These are phyloP conservation scores for Eidolon helvum DNA, from an alignment of 2,113 vertebrate genomes.

Conservation along the genomic window DNA sequence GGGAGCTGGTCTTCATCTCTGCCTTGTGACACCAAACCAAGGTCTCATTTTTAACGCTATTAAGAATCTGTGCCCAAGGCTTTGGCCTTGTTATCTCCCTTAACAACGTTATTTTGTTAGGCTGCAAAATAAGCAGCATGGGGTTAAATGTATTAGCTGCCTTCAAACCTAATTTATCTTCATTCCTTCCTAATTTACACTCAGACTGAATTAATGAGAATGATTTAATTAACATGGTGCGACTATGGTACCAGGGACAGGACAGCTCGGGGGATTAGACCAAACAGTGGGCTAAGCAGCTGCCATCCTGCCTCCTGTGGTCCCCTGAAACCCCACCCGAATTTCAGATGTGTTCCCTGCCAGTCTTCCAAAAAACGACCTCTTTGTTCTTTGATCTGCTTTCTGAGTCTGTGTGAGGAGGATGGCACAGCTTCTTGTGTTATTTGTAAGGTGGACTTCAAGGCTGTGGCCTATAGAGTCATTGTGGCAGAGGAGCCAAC, in stretches of 20 bases:
- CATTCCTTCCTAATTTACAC: slow-evolving; percentile 84
- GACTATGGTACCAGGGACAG: slow-evolving; percentile 71
- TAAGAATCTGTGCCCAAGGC: slow-evolving; percentile 79
- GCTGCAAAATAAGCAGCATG: slow-evolving; percentile 83
- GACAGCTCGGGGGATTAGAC: slow-evolving; percentile 49
- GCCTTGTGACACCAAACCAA: slow-evolving; percentile 71
- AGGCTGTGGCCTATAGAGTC: not conserved
- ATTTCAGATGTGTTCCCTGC: not conserved
- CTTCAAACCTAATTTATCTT: slow-evolving; percentile 83
- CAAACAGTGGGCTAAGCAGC: slow-evolving; percentile 42
- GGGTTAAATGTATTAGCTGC: slow-evolving; percentile 84
- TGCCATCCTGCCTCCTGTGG: slow-evolving; percentile 46
- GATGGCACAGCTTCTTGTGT: too few species aligned
- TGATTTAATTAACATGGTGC: slow-evolving; percentile 83
- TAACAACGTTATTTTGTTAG: slow-evolving; percentile 84
- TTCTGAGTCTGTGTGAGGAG: not conserved
- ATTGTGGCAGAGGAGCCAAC: not conserved
- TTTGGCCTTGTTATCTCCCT: slow-evolving; percentile 81
- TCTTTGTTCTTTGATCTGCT: slow-evolving; percentile 35
- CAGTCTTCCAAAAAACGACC: not conserved
- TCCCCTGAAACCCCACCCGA: not conserved
- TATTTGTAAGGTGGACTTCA: not conserved
- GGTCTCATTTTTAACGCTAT: slow-evolving; percentile 81
- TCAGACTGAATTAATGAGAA: slow-evolving; percentile 83
- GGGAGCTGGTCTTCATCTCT: slow-evolving; percentile 70